Base-by-base conservation (phyloP, 2,797 vertebrate species). In the Rhinoraja longicauda region DNA sequence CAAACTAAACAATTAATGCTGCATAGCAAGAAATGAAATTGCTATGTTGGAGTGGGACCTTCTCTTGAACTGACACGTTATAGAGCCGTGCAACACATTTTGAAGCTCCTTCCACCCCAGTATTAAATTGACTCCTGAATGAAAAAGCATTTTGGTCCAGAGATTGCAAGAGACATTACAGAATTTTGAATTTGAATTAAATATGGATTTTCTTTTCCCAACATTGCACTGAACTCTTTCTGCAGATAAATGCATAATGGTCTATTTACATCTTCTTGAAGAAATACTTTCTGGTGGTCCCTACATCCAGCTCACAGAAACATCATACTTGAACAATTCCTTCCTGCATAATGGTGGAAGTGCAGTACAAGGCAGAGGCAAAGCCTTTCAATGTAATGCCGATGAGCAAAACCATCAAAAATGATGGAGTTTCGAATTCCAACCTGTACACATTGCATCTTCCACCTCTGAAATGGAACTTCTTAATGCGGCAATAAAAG, bases 11-110 rank as follows among this genome's bases (percentile, higher is more conserved):
- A 73, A 92, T n/a, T 53, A 29, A 92, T 53, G 39, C 62, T 73
- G 39, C 39, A 72, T 53, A 91, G 67, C 90, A 91, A 73, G 90
- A 73, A 36, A 91, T 75, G 32, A 45, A 90, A 70, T 90, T 39
- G 36, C 9, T 72, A 24, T 39, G 26, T 45, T 75, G 62, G 70
- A 92, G 12, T 53, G 70, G 90, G 39, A 92, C 45, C 10, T n/a
- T 75, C n/a, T 24, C 72, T 92, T 92, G 70, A 73, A 36, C 24
- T 73, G 5, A 24, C 24, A 29, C 32, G 39, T 84, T 59, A 57
- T 0, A 57, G 53, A 53, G 53, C 6, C 9, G 21, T 15, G 29
- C 9, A 91, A 45, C 67, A 72, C 19, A 21, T 70, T 39, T 70
- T 72, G 17, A 39, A 67, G 36, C 21, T 90, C 86, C 29, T 67